Evolutionary conservation across 1,140 invertebrate genomes (phyloP).

Genomic region (Drosophila mayri): DNA sequence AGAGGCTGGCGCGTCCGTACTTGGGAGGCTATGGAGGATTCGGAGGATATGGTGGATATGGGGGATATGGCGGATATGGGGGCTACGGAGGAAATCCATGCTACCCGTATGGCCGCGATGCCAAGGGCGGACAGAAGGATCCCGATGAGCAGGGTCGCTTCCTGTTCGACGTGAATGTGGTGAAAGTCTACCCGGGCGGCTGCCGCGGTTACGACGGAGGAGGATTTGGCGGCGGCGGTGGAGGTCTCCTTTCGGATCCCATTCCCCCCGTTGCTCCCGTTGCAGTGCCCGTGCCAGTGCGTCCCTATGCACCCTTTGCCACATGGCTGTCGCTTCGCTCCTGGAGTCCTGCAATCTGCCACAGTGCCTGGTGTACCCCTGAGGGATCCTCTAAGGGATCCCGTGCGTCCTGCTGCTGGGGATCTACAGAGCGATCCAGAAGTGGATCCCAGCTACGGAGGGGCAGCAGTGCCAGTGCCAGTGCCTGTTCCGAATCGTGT

Average conservation of each 20-base stretch:
- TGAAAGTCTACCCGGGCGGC: constrained; percentile 67
- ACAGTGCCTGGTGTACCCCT: constrained; percentile 48
- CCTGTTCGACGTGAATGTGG: constrained; percentile 78
- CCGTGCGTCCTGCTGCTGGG: constrained; percentile 39
- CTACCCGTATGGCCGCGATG: constrained; percentile 70
- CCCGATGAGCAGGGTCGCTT: constrained; percentile 74
- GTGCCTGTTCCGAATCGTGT: constrained; percentile 78
- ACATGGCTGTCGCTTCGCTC: constrained; percentile 77
- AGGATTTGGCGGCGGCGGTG: constrained; percentile 53
- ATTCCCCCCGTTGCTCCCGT: constrained; percentile 42
- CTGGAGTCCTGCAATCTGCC: constrained; percentile 68
- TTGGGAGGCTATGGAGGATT: constrained; percentile 41
- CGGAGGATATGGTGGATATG: constrained; percentile 37
- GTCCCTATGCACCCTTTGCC: constrained; percentile 67
- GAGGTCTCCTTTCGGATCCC: constrained; percentile 69
- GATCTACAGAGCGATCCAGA: constrained; percentile 74
- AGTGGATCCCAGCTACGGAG: constrained; percentile 71
- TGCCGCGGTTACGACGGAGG: constrained; percentile 61
- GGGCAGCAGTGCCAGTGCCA: constrained; percentile 50
- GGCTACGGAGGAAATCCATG: constrained; percentile 57
- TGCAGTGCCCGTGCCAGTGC: constrained; percentile 62
- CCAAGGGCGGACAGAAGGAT: constrained; percentile 47
- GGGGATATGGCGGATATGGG: constrained; percentile 35
- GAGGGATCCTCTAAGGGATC: constrained; percentile 45
- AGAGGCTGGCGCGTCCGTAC: constrained; percentile 47